Base-by-base conservation (phyloP, 1,140 invertebrate species). In the Lineus longissimus region DNA sequence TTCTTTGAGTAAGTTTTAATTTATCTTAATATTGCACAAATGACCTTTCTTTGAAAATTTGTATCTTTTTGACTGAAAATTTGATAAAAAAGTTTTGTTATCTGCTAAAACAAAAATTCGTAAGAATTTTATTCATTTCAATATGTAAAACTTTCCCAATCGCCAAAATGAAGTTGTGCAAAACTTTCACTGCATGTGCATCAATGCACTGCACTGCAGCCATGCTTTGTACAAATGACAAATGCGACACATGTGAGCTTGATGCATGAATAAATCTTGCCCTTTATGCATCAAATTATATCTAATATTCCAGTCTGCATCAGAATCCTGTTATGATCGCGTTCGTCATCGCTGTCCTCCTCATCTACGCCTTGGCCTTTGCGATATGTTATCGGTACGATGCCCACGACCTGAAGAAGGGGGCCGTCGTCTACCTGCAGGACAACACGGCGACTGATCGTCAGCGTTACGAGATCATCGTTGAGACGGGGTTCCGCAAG, bases 311-410 rank as follows among this genome's bases (percentile, higher is more conserved):
- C 63, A 80, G 77, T 41, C 65, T 73, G 1, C 64, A 76, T 56
- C 61, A 76, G 59, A 81, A 80, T 59, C 73, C 74, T 2, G 70
- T 77, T 15, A 68, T 72, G 17, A 30, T 80, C 17, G 66, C 70
- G 2, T 75, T 84, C 17, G 75, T 85, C 7, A 74, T 79, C 45
- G 65, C 81, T 22, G 76, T 84, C 4, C 55, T 85, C 33, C 33
- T 73, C 1, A 43, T 84, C 1, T 86, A 85, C 67, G 45, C 80
- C n/a, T 31, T 81, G 0, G 61, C 84, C 6, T 61, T 83, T 4
- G 68, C 83, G 2, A 76, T 81, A 62, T 82, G 83, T 27, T 68
- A 82, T 13, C 67, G 66, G 30, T 71, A 80, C 63, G 85, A 86
- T 70, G 68, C 71, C 29, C 81, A 82, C 61, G 83, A 85, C 63